phyloP scores from a whole-genome alignment of 2,888 invertebrate species.

The Nebria salina region DNA sequence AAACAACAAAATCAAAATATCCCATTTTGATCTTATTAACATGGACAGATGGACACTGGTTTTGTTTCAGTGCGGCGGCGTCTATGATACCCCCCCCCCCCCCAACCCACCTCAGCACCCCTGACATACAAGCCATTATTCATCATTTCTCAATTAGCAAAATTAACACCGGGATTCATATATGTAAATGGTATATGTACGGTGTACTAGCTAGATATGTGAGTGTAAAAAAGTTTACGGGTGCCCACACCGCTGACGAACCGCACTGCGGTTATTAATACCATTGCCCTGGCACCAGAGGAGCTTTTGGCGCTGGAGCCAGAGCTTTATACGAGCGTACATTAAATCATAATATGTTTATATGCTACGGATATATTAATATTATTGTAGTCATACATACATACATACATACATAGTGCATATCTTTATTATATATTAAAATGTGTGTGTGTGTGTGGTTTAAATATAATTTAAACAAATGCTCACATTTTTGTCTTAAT shows the following conservation, averaged over 20 bases:
- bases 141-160: slow-evolving; percentile 64
- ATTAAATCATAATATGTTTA: slow-evolving; percentile 61
- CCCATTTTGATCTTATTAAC: slow-evolving; percentile 53
- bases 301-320: slow-evolving; percentile 47
- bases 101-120: background rate
- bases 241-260: slow-evolving; percentile 54
- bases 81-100: slow-evolving; percentile 48
- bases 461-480: background rate
- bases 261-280: slow-evolving; percentile 58
- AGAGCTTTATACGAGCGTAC: slow-evolving; percentile 49
- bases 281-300: slow-evolving; percentile 49
- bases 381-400: slow-evolving; percentile 34
- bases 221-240: background rate
- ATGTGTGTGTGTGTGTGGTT: background rate
- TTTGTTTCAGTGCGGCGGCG: slow-evolving; percentile 57
- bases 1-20: slow-evolving; percentile 38
- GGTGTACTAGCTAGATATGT: background rate
- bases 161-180: slow-evolving; percentile 56
- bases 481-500: background rate
- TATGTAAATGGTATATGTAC: slow-evolving; percentile 25
- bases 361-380: slow-evolving; percentile 50
- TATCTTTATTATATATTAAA: background rate
- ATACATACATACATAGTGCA: background rate
- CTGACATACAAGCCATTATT: slow-evolving; percentile 58
- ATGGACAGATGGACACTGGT: slow-evolving; percentile 56